Evolutionary conservation across 2,888 invertebrate species (phyloP).

Genomic region (Anarsia innoxiella): DNA sequence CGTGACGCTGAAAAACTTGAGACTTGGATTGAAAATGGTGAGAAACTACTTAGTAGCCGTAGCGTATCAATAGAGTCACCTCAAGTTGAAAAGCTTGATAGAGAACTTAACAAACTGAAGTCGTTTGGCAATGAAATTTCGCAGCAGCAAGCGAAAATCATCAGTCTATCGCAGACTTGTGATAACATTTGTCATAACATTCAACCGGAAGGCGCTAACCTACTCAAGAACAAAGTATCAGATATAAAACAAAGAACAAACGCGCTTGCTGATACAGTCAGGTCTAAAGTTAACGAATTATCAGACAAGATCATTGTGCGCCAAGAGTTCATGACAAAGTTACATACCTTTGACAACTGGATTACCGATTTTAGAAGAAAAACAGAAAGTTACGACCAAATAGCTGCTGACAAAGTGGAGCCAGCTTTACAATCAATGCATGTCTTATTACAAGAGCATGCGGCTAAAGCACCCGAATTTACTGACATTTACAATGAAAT

Average conservation of each 20-base stretch:
- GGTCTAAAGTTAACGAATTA: slow-evolving; percentile 84
- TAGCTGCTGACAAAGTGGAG: slow-evolving; percentile 88
- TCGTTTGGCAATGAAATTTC: slow-evolving; percentile 89
- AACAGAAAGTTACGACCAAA: slow-evolving; percentile 85
- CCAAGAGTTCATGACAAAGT: slow-evolving; percentile 88
- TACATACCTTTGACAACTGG: slow-evolving; percentile 87
- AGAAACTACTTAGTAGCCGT: slow-evolving; percentile 76
- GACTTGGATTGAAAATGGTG: slow-evolving; percentile 83
- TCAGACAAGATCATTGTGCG: slow-evolving; percentile 87
- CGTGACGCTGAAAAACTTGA: slow-evolving; percentile 84
- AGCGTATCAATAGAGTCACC: slow-evolving; percentile 79
- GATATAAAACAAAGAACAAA: slow-evolving; percentile 84
- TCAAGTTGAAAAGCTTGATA: slow-evolving; percentile 84
- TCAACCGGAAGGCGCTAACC: slow-evolving; percentile 83
- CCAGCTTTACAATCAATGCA: slow-evolving; percentile 85
- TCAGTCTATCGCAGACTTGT: slow-evolving; percentile 84
- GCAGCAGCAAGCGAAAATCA: slow-evolving; percentile 88
- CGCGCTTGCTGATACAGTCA: slow-evolving; percentile 83
- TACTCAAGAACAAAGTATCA: slow-evolving; percentile 82
- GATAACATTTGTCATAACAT: slow-evolving; percentile 86
- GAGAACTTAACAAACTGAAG: slow-evolving; percentile 84
- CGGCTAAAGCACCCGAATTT: slow-evolving; percentile 86
- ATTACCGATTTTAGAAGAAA: slow-evolving; percentile 82
- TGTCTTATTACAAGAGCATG: slow-evolving; percentile 87
- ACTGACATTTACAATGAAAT: slow-evolving; percentile 88